Base-by-base conservation (phyloP, 1,140 invertebrate genomes). In the Rhyzopertha dominica region DNA sequence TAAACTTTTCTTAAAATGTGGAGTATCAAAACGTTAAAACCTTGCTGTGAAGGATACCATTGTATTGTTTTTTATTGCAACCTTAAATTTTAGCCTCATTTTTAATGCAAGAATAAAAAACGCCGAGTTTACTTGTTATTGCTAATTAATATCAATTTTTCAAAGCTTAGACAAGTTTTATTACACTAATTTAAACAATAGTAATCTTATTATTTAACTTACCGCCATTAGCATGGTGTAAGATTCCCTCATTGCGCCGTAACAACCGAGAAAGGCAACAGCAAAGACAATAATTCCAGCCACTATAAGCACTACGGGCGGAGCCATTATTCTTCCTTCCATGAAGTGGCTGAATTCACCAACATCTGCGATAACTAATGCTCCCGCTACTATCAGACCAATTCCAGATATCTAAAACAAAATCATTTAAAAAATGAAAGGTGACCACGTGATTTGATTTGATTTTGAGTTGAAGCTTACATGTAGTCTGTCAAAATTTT, bases 251-350 rank as follows among this genome's bases (percentile, higher is more conserved):
- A 84, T 76, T 10, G 83, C 83, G n/a, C 84, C 84, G 54, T 80
- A 86, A 55, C 84, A 87, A 41, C 84, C 84, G 35, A 85, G 65
- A 42, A 82, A 84, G 4, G 82, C 81, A 25, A 84, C 75, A 8
- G 83, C 49, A 49, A 85, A 84, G 31, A 84, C 75, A 16, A 85
- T 72, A 5, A 70, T 53, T 1, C 84, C 84, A 19, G 79, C 74
- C 12, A 82, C 69, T 30, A 86, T 84, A 1, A 87, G 63, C 5
- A 85, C 71, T 18, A 82, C 72, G 0, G 79, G 74, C 5, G 78
- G 76, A 2, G 74, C 74, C 9, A 77, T 54, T 13, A 81, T 71
- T 35, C 73, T 67, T 2, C 70, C 71, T 49, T 81, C 77, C 42
- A 80, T 55, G 47, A 81, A 79, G 47, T 79, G 71, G 47, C 63